A percentile compares a stretch with the other conserved stretches of the same genome.
These are phyloP conservation scores for Xylocopa sonorina DNA, from an alignment of 1,140 invertebrate species.

Conservation along the genomic window DNA sequence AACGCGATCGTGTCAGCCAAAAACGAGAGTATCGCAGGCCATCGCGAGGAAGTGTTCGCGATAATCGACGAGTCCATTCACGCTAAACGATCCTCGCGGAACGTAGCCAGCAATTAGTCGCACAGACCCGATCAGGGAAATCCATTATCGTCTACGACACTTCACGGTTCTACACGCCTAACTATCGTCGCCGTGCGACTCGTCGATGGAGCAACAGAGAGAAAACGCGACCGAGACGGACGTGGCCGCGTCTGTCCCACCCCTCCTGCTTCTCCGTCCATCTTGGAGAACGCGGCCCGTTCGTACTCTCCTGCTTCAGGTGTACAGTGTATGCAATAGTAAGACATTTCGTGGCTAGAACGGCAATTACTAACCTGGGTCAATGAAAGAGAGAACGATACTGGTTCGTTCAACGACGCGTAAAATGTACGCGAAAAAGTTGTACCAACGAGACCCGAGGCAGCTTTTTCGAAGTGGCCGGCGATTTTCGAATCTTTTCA, in stretches of 20 bases:
- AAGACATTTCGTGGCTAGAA: constrained; percentile 31
- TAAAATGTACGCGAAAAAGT: constrained; percentile 17
- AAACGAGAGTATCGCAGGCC: neutral
- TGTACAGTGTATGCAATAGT: neutral
- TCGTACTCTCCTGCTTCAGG: neutral
- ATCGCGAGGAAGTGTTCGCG: no score
- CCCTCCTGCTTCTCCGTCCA: no score
- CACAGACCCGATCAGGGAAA: constrained; percentile 21
- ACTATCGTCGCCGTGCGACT: neutral
- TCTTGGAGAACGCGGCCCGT: neutral
- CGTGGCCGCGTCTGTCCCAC: neutral
- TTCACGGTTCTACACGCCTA: constrained; percentile 16
- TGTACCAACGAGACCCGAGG: neutral
- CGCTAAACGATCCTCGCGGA: neutral
- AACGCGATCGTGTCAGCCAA: neutral
- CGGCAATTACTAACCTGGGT: constrained; percentile 44
- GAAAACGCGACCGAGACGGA: no score
- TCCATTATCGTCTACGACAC: constrained; percentile 44
- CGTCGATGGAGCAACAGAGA: neutral
- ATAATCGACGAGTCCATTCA: constrained; percentile 12
- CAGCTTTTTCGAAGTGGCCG: neutral
- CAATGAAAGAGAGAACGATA: constrained; percentile 42
- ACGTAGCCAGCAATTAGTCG: constrained; percentile 2
- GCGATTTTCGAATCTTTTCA: neutral
- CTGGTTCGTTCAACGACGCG: constrained; percentile 1